These are phyloP conservation scores for Tauraco erythrolophus DNA, from an alignment of 2,113 vertebrate genomes.

Conservation along the genomic window DNA sequence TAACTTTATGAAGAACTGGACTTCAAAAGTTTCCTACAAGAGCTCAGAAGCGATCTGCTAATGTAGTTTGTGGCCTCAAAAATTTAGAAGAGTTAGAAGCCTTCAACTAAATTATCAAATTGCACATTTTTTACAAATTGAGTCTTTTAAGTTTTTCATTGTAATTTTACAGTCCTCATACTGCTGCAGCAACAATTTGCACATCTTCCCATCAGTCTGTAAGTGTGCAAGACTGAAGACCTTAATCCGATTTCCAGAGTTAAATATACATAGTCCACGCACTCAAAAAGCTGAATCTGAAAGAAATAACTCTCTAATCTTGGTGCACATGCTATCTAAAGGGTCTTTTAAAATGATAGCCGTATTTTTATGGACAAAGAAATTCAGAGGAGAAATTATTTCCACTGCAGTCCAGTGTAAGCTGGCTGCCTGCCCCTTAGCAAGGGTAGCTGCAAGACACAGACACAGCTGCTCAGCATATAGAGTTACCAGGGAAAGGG, in stretches of 20 bases:
- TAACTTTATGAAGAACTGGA: not conserved
- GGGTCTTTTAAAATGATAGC: not conserved
- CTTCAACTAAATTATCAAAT: not conserved
- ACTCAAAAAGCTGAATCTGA: not conserved
- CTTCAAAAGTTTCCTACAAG: not conserved
- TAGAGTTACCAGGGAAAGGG: not conserved
- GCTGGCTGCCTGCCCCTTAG: not conserved
- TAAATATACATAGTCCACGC: not conserved
- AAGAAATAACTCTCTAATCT: not conserved
- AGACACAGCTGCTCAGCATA: not conserved
- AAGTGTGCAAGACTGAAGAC: not conserved
- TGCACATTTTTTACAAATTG: not conserved
- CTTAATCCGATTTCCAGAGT: not conserved
- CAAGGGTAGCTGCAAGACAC: not conserved
- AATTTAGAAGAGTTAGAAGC: not conserved
- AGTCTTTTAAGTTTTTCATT: not conserved
- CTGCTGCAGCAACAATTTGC: not conserved
- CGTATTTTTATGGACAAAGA: not conserved
- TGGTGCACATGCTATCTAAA: not conserved
- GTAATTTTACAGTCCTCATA: not conserved
- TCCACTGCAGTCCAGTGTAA: not conserved
- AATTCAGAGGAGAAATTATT: not conserved
- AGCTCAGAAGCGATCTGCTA: not conserved
- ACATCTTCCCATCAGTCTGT: not conserved
- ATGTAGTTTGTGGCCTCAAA: not conserved